A percentile compares a stretch with the other conserved stretches of the same genome.
phyloP scores from a whole-genome alignment of 2,888 invertebrate genomes.

The Macaria notata region DNA sequence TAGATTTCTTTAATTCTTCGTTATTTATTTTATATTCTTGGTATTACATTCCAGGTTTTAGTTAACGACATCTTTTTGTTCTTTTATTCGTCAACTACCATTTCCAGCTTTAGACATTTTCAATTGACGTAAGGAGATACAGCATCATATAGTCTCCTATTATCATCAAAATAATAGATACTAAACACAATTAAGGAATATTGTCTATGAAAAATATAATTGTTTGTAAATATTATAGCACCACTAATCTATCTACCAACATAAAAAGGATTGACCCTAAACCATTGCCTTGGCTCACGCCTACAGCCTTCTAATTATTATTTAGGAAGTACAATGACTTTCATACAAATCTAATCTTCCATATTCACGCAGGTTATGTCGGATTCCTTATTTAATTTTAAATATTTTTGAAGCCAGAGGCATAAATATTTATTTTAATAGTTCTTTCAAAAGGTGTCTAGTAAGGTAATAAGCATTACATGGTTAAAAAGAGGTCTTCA shows the following conservation, averaged over 20 bases:
- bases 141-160: slow-evolving; percentile 62
- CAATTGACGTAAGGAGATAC: slow-evolving; percentile 71
- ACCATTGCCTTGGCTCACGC: slow-evolving; percentile 5
- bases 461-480: too few relatives aligned
- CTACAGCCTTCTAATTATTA: too few relatives aligned
- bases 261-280: slow-evolving; percentile 22
- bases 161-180: slow-evolving; percentile 60
- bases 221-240: slow-evolving; percentile 60
- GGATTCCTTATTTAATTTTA: too few relatives aligned
- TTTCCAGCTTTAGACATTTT: slow-evolving; percentile 25
- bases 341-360: too few relatives aligned
- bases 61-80: too few relatives aligned
- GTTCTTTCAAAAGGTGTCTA: too few relatives aligned
- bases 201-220: slow-evolving; percentile 75
- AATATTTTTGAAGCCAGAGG: too few relatives aligned
- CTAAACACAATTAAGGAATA: slow-evolving; percentile 45
- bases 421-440: too few relatives aligned
- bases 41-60: too few relatives aligned
- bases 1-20: not conserved
- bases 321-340: too few relatives aligned
- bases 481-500: too few relatives aligned
- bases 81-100: not conserved
- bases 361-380: too few relatives aligned
- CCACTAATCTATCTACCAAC: slow-evolving; percentile 58
- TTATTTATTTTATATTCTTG: not conserved